A percentile compares a stretch with the other conserved stretches of the same genome.
Evolutionary conservation across 92 coral and sea anemone species (phyloP).

Genomic region (Porites divaricata): DNA sequence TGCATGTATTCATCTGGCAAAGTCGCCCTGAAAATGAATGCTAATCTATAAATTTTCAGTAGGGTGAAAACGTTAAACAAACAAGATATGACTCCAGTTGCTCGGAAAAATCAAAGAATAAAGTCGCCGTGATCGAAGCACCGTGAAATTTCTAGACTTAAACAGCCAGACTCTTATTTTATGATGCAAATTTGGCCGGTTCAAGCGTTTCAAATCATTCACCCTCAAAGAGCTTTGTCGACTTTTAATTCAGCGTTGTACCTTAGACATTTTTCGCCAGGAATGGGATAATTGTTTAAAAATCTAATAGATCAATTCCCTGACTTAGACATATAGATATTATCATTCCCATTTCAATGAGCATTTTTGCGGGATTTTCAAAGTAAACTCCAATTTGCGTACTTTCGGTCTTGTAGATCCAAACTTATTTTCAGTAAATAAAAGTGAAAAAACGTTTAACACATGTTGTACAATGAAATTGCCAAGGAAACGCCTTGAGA

Average conservation of each 20-base stretch:
- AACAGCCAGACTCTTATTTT: constrained; percentile 22
- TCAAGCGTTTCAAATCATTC: constrained; percentile 2
- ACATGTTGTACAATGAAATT: background rate
- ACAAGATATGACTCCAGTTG: constrained; percentile 8
- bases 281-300: background rate
- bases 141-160: background rate
- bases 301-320: background rate
- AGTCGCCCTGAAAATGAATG: background rate
- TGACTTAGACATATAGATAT: no score
- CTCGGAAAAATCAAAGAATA: background rate
- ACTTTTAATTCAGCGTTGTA: background rate
- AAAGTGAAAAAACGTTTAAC: background rate
- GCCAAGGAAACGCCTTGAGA: constrained; percentile 24
- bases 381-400: background rate
- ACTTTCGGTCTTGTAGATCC: background rate
- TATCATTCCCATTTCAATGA: background rate
- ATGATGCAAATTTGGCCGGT: constrained; percentile 15
- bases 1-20: constrained; percentile 1
- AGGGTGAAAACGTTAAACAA: constrained; percentile 35
- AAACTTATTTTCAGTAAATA: no score
- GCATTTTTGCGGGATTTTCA: background rate
- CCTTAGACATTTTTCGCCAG: background rate
- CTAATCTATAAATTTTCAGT: constrained; percentile 13
- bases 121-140: constrained; percentile 1
- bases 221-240: background rate